Percentiles rank a stretch among this genome's conserved stretches.
These are phyloP conservation scores for Chauna torquata DNA, from an alignment of 2,113 vertebrate species.

Conservation along the genomic window DNA sequence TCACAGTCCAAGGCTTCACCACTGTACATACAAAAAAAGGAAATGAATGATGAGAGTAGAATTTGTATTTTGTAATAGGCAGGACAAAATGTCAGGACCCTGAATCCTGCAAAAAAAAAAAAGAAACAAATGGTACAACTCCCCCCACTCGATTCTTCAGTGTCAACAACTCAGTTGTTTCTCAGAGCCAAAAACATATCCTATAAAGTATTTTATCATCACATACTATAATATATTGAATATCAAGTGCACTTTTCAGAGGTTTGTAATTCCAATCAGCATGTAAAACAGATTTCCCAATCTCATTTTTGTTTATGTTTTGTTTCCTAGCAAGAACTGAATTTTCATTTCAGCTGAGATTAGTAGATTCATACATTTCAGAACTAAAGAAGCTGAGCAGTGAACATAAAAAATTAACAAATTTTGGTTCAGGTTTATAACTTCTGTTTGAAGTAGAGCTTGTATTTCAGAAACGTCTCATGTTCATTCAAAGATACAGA, in stretches of 20 bases:
- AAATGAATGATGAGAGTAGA: constrained; percentile 10
- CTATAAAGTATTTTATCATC: neutral
- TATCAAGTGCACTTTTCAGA: neutral
- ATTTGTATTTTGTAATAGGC: neutral
- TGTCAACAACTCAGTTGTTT: constrained; percentile 9
- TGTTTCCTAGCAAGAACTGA: neutral
- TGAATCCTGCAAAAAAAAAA: neutral
- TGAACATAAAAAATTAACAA: neutral
- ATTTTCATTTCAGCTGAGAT: neutral
- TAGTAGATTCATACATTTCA: neutral
- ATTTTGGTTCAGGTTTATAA: neutral
- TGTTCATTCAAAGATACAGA: neutral
- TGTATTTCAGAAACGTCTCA: neutral
- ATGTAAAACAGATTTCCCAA: neutral
- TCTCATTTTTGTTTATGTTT: neutral
- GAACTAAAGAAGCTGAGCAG: neutral
- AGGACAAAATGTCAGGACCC: constrained; percentile 67
- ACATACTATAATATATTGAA: neutral
- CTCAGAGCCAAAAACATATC: neutral
- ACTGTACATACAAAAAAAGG: neutral
- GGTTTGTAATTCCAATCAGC: neutral
- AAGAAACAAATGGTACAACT: neutral
- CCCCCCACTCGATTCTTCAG: neutral
- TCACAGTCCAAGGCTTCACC: neutral
- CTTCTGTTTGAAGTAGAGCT: neutral